Evolutionary conservation across 2,888 invertebrate species (phyloP), one percentile per base, ranked within the genome.

Genomic region (Drosophila meridionalis): DNA sequence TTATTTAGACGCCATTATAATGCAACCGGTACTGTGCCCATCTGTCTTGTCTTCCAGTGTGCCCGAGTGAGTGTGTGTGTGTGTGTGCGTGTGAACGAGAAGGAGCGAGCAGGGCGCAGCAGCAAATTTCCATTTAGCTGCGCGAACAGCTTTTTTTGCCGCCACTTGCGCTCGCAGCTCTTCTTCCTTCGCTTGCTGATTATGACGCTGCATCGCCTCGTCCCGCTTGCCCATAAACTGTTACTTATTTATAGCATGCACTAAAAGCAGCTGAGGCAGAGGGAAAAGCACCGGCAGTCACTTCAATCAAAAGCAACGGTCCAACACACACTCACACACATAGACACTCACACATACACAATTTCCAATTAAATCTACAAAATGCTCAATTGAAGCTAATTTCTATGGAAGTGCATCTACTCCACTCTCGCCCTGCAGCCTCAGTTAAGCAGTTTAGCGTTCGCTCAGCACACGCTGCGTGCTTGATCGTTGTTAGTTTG

Each of bases 1-100:
- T 80, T 86, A 88, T 87, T 84, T 84, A 77, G 86, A 78, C 82
- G 82, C 88, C 89, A 87, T 89, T 85, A 80, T 77, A 79, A 75
- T 76, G 83, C 86, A 86, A 86, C 86, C 86, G 86, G 86, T 86
- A 85, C 85, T 83, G 64, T 58, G 43, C 45, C 34, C 58, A 58
- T 56, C 42, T 56, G 56, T 68, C 61, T 69, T 58, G 61, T 50
- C 52, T 70, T 38, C 42, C 28, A 56, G 53, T 60, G 34, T 43
- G 36, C 43, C 38, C 36, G 57, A 58, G 28, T 34, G 67, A 55
- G 30, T 58, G 65, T 36, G 57, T 61, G 28, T 34, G 67, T 58
- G 30, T 58, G 65, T 36, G 61, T 43, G 30, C n/a, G 71, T 36
- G 60, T 9, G 38, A 36, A 45, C 28, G 57, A 38, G 53, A 57